Conservation (phyloP, 2,797 vertebrate species). For the Enteromius radiatus region DNA sequence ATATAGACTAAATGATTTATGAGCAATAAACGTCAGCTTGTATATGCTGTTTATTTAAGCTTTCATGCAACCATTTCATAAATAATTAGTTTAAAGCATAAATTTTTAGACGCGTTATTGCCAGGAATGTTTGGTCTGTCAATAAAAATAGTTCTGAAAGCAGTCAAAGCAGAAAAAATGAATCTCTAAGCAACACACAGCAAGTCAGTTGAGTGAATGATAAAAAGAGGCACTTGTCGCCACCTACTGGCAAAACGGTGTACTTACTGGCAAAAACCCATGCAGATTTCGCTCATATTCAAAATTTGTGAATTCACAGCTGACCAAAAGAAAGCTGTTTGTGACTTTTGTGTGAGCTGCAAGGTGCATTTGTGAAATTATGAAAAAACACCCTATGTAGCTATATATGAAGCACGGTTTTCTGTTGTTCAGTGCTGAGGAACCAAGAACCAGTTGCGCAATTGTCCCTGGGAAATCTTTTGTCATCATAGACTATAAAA, state of each 20-base stretch:
- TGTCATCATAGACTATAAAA: neutral
- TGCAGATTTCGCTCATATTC: no score
- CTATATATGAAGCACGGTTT: neutral
- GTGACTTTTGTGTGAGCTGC: neutral
- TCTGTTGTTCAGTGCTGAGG: neutral
- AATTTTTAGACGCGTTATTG: neutral
- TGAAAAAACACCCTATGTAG: neutral
- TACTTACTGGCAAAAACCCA: no score
- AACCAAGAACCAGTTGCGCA: neutral
- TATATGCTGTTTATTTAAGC: neutral
- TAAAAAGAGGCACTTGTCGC: neutral
- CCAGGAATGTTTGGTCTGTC: neutral
- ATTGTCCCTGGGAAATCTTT: neutral
- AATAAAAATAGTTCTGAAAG: neutral
- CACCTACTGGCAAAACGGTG: neutral
- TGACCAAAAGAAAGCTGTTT: neutral
- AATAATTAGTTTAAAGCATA: neutral
- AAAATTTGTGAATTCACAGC: neutral
- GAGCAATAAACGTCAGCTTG: constrained; percentile 5
- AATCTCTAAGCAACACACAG: neutral
- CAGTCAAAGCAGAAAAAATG: neutral
- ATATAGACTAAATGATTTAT: neutral
- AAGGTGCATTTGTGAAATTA: no score
- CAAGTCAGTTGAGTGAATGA: neutral
- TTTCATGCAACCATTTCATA: neutral